A percentile compares a stretch with the other conserved stretches of the same genome.
These are phyloP conservation scores for Chlorospingus semifuscus DNA, from an alignment of 2,797 vertebrate genomes.

Conservation along the genomic window DNA sequence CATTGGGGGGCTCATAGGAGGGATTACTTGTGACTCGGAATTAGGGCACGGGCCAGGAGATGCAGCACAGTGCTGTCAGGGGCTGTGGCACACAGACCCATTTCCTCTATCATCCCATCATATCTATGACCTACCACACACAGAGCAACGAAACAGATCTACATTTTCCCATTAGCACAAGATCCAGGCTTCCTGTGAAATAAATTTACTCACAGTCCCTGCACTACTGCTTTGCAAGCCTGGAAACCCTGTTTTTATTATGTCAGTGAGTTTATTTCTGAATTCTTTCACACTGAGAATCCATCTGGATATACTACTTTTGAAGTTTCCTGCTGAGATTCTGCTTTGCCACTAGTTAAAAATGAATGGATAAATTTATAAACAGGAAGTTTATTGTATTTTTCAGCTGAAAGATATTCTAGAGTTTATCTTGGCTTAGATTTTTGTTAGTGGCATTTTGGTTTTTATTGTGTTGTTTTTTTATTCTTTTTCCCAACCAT, in stretches of 20 bases:
- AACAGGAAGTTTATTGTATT: slow-evolving; percentile 42
- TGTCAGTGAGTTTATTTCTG: slow-evolving; percentile 70
- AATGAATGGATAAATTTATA: slow-evolving; percentile 49
- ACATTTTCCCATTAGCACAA: slow-evolving; percentile 65
- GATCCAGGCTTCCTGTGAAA: slow-evolving; percentile 49
- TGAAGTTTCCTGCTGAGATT: slow-evolving; percentile 71
- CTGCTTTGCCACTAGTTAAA: slow-evolving; percentile 65
- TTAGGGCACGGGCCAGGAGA: slow-evolving; percentile 66
- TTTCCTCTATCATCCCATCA: slow-evolving; percentile 77
- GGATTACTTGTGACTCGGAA: slow-evolving; percentile 52
- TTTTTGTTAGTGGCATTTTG: neutral
- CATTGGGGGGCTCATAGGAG: slow-evolving; percentile 44
- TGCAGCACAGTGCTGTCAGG: slow-evolving; percentile 82
- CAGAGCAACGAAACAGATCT: slow-evolving; percentile 45
- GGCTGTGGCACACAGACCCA: slow-evolving; percentile 73
- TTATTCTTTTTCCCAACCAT: neutral
- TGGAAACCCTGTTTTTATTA: slow-evolving; percentile 57
- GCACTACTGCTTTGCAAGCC: slow-evolving; percentile 36
- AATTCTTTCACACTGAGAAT: slow-evolving; percentile 75
- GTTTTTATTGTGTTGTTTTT: neutral
- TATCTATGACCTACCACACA: slow-evolving; percentile 69
- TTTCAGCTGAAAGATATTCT: slow-evolving; percentile 3
- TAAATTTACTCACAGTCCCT: slow-evolving; percentile 52
- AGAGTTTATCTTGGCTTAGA: neutral
- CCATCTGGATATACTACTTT: slow-evolving; percentile 76